Conservation (phyloP, 2,797 vertebrate genomes). For the Crypturellus tataupa region DNA sequence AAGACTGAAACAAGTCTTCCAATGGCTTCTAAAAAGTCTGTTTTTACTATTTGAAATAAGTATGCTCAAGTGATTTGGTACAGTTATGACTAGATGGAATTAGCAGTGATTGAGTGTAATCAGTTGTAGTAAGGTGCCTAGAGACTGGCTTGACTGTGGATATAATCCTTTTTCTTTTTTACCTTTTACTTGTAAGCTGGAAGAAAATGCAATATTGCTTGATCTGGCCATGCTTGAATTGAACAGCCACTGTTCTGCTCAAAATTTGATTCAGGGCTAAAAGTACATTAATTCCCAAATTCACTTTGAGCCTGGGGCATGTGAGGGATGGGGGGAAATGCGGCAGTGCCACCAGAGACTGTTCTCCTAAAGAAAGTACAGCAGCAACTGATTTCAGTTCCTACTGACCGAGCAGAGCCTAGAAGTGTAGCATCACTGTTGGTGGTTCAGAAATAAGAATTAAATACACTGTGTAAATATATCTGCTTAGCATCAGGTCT, state of each 20-base stretch:
- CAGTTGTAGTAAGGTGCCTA: background rate
- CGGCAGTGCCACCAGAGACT: background rate
- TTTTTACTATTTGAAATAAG: background rate
- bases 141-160: background rate
- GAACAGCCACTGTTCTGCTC: background rate
- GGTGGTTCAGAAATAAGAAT: background rate
- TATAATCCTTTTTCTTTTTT: background rate
- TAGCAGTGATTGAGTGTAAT: background rate
- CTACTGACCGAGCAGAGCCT: background rate
- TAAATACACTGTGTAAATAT: background rate
- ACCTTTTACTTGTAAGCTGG: background rate
- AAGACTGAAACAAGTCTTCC: background rate
- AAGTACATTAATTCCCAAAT: background rate
- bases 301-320: background rate
- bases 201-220: background rate
- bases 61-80: background rate
- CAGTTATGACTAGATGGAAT: background rate
- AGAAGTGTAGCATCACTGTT: background rate
- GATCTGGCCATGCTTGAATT: background rate
- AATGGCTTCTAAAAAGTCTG: background rate
- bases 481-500: background rate
- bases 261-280: background rate
- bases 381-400: background rate
- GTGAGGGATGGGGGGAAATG: too few relatives aligned
- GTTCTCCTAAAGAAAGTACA: background rate